Evolutionary conservation across 2,888 invertebrate species (phyloP), one percentile per base, ranked within the genome.

Genomic region (Ophion slaviceki): DNA sequence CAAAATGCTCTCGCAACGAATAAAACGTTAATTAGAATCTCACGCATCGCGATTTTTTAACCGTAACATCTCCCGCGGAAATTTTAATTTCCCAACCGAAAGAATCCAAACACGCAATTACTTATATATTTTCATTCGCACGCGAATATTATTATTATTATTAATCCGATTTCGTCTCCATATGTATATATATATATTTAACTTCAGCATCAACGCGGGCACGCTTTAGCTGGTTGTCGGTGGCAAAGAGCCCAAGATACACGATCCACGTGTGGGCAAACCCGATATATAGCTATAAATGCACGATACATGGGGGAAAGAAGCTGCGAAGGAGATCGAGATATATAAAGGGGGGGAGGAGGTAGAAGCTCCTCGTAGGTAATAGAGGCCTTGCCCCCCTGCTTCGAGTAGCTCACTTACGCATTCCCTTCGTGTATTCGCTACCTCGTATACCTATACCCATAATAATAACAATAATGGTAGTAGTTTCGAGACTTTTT

Each of bases 341-440:
- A 79, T 40, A 85, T 75, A 76, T 45, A 75, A 77, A 61, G 53
- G 72, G 0, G 0, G 40, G 53, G 36, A 57, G 64, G 32, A 61
- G 28, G 72, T 80, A 84, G 86, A 71, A 84, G 80, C 80, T 78
- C 59, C 70, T 72, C 82, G 81, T 85, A 82, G 82, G 85, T 85
- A 85, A 85, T 79, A 85, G 81, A 85, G 82, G 85, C 81, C 87
- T 89, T 88, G 89, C 88, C 90, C 88, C 88, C 88, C 90, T 88
- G 86, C 90, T 88, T 90, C 87, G 90, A 89, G 78, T 75, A 70
- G 87, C 84, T 83, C 88, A 62, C 70, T 83, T 85, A 67, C 85
- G 81, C 82, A 80, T 78, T 78, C 59, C 76, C 59, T 77, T 47
- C 77, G 62, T 71, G 70, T 83, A 70, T 85, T 64, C 74, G 76